Base-by-base conservation (phyloP, 2,888 invertebrate genomes). In the Protophormia terraenovae region DNA sequence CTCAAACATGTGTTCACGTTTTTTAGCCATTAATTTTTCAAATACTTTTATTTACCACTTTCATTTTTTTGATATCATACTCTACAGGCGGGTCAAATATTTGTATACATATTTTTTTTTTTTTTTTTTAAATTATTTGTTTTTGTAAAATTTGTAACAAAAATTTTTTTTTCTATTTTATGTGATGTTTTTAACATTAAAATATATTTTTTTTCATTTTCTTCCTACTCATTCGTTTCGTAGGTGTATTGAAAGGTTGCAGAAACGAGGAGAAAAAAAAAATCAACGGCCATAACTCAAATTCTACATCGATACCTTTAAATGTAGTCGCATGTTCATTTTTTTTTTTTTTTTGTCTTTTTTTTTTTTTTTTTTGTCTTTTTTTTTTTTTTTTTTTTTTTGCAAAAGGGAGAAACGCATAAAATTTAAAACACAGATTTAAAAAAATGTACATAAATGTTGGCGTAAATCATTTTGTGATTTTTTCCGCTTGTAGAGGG, bases 391-490 rank as follows among this genome's bases (percentile, higher is more conserved):
- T 32, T 29, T 55, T 58, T 76, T 14, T 2, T 3, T 24, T 2
- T 7, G 14, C 10, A 32, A 45, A 45, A 41, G 19, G 7, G 53
- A 10, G n/a, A 78, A 64, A 55, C n/a, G 32, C 45, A 58, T 29
- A 66, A 55, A 75, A 72, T 73, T 53, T 71, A 6, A 41, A 55
- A 32, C 16, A 14, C 12, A 41, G 62, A 45, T 64, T 67, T 55
- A n/a, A 35, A 83, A 71, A 64, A 71, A 82, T 27, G 24, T 45
- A 78, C 67, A 73, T 78, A 47, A 77, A 69, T 47, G 64, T 85
- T 79, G 77, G 69, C 75, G 64, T 85, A 82, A 82, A 79, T 75
- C 78, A 82, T 66, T 85, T 78, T 75, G 64, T 64, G 35, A 75
- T 58, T 85, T 82, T 77, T 72, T 69, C 22, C n/a, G 1, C 45